Evolutionary conservation across 2,113 vertebrate species (phyloP).

Genomic region (Xenopus laevis): DNA sequence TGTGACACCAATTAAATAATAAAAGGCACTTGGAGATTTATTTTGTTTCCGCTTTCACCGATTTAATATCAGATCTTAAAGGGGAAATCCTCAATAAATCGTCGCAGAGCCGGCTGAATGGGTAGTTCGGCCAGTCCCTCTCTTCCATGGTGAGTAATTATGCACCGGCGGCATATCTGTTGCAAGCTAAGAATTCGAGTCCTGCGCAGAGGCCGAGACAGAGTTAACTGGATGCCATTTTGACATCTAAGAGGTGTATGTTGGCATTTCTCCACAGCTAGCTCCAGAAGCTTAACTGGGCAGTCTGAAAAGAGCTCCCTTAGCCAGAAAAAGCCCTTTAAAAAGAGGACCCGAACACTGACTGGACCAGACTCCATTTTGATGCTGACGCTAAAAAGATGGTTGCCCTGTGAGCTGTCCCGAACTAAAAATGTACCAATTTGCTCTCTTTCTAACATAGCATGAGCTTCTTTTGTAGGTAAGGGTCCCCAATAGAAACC

Average conservation of each 20-base stretch:
- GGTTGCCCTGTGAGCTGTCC: slow-evolving; percentile 62
- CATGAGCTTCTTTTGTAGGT: slow-evolving; percentile 57
- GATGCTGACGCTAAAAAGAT: slow-evolving; percentile 57
- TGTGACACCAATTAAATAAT: background rate
- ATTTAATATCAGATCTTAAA: slow-evolving; percentile 40
- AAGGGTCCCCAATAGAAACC: slow-evolving; percentile 68
- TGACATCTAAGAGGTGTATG: slow-evolving; percentile 53
- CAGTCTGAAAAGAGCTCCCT: slow-evolving; percentile 57
- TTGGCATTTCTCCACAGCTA: slow-evolving; percentile 52
- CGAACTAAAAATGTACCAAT: slow-evolving; percentile 64
- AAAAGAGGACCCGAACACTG: slow-evolving; percentile 61
- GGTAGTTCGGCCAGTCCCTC: background rate
- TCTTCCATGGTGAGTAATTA: background rate
- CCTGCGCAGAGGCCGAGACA: slow-evolving; percentile 57
- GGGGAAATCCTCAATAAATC: slow-evolving; percentile 43
- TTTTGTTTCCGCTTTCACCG: background rate
- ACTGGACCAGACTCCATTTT: slow-evolving; percentile 47
- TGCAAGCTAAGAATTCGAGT: slow-evolving; percentile 49
- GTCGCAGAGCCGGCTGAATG: slow-evolving; percentile 22
- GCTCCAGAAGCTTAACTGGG: slow-evolving; percentile 52
- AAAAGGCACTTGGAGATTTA: background rate
- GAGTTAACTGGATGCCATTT: slow-evolving; percentile 55
- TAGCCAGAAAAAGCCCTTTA: slow-evolving; percentile 57
- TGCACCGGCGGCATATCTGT: slow-evolving; percentile 52
- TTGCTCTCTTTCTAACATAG: slow-evolving; percentile 51